phyloP scores from a whole-genome alignment of 2,888 invertebrate genomes.

The Hydropsyche betteni region DNA sequence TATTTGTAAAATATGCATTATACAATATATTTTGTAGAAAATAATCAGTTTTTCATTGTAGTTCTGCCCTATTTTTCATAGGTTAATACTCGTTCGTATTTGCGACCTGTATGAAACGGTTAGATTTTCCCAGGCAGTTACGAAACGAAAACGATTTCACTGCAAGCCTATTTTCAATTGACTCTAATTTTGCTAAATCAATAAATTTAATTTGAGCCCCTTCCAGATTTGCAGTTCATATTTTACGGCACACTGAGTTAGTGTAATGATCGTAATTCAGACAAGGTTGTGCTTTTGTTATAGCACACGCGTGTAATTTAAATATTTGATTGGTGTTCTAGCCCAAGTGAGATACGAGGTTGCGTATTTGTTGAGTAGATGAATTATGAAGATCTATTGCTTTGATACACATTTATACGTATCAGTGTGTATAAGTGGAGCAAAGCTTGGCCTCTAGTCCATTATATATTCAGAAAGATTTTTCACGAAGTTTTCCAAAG shows the following conservation, averaged over 20 bases:
- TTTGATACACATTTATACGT: not conserved
- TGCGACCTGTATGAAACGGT: slow-evolving; percentile 33
- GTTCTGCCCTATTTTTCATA: not conserved
- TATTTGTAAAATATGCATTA: no score
- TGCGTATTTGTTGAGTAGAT: slow-evolving; percentile 2
- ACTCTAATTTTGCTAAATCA: slow-evolving; percentile 1
- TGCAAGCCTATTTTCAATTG: slow-evolving; percentile 15
- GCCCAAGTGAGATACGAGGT: no score
- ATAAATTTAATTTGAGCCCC: slow-evolving; percentile 4
- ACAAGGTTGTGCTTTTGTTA: no score
- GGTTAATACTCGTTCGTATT: slow-evolving; percentile 27
- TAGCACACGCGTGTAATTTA: no score
- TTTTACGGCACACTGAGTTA: no score
- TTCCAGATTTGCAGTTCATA: no score
- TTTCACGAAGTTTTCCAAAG: slow-evolving; percentile 8
- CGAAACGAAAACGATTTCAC: slow-evolving; percentile 30
- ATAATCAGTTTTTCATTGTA: no score
- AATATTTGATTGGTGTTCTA: no score
- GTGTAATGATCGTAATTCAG: no score
- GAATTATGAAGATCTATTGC: slow-evolving; percentile 9
- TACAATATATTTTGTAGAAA: no score
- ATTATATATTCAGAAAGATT: slow-evolving; percentile 28
- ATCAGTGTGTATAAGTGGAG: not conserved
- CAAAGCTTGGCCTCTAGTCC: not conserved
- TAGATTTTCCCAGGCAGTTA: slow-evolving; percentile 31